phyloP scores from a whole-genome alignment of 2,888 invertebrate genomes.

The Polymixis flavicincta region DNA sequence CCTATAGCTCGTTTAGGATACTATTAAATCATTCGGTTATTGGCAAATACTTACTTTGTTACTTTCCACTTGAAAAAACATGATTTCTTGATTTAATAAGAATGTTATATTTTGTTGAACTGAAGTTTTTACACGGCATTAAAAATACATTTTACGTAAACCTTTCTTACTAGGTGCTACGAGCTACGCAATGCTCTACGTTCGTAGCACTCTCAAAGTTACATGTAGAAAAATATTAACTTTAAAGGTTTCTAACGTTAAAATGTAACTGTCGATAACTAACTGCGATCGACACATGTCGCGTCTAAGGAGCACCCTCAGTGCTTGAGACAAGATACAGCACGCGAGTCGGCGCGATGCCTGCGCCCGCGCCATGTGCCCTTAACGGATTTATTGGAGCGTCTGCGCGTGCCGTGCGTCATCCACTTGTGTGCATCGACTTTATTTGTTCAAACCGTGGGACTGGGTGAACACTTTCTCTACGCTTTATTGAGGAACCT shows the following conservation, averaged over 20 bases:
- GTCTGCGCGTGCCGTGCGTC: slow-evolving; percentile 80
- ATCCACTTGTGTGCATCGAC: slow-evolving; percentile 65
- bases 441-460: slow-evolving; percentile 55
- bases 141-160: not conserved
- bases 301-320: slow-evolving; percentile 78
- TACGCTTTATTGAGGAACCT: not conserved
- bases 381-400: slow-evolving; percentile 89
- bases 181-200: not conserved
- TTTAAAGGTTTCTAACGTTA: not conserved
- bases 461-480: slow-evolving; percentile 57
- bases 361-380: slow-evolving; percentile 84
- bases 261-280: slow-evolving; percentile 65
- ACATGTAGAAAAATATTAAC: not conserved
- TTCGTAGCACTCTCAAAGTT: not conserved
- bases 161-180: slow-evolving; percentile 10
- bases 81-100: not conserved
- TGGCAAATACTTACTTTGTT: not conserved
- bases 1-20: not conserved
- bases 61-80: not conserved
- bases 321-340: slow-evolving; percentile 85
- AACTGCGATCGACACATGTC: slow-evolving; percentile 43
- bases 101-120: not conserved
- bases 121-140: too few species aligned
- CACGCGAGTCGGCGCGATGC: slow-evolving; percentile 74
- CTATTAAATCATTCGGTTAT: slow-evolving; percentile 1